Evolutionary conservation across 2,888 invertebrate genomes (phyloP), one percentile per base, ranked within the genome.

Genomic region (Lottia gigantea): DNA sequence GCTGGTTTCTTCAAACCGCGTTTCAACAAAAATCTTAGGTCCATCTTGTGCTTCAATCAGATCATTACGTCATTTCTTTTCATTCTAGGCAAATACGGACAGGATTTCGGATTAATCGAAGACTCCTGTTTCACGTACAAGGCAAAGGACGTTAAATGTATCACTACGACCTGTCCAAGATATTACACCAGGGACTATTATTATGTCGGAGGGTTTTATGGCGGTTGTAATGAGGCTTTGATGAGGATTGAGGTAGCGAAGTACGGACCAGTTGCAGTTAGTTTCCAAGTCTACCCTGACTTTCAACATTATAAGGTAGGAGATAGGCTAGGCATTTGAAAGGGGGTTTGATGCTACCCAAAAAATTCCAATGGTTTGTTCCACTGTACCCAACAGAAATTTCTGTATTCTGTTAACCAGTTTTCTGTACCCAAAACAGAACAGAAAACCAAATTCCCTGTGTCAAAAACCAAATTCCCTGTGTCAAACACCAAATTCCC

Each of bases 141-240:
- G 62, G 89, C 87, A 6, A 71, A 76, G 14, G 87, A 88, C 72
- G 74, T 73, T 6, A 68, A 70, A n/a, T 90, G 89, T 49, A 83
- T 82, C 1, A 73, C 81, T 12, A 64, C 80, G 8, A 75, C 75
- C 14, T 90, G 90, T 74, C 68, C 78, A 14, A 78, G 89, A 11
- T 83, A 85, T 72, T 90, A 88, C 78, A 84, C 88, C 23, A 85
- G 87, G 11, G 74, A 85, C 49, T 90, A 90, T 77, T 75, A 82
- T 66, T 90, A 90, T 77, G 84, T 90, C 46, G 90, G 90, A 46
- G 90, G 90, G 19, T 89, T 80, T 75, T 89, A 87, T 74, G 89
- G 89, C n/a, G 88, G 84, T n/a, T 88, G 89, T 73, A 89, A 88
- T 74, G 90, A 90, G 74, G 85, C 86, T 25, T 72, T 83, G 46